phyloP scores from a whole-genome alignment of 2,888 invertebrate species.

The Cheilosia impressa region DNA sequence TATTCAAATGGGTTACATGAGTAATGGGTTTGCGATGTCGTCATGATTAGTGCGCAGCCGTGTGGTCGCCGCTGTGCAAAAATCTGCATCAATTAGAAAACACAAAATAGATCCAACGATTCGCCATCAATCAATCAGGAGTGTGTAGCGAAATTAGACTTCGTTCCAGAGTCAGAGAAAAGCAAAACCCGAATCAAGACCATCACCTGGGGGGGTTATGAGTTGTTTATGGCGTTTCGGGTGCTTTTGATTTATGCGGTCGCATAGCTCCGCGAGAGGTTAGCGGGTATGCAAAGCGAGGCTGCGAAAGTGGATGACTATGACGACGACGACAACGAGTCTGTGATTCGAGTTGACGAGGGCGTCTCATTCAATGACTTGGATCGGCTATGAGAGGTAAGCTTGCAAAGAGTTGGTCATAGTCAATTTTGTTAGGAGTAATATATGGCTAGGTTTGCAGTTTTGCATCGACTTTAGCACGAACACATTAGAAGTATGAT shows the following conservation, averaged over 20 bases:
- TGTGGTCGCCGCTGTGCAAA: slow-evolving; percentile 53
- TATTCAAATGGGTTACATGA: slow-evolving; percentile 61
- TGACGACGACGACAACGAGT: slow-evolving; percentile 52
- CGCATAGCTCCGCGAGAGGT: slow-evolving; percentile 35
- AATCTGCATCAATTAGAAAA: slow-evolving; percentile 59
- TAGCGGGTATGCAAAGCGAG: slow-evolving; percentile 41
- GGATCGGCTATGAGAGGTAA: neutral
- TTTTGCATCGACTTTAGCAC: too few species aligned
- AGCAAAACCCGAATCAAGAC: slow-evolving; percentile 40
- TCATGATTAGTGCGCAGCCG: slow-evolving; percentile 66
- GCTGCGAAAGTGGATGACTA: slow-evolving; percentile 30
- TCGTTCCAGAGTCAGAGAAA: slow-evolving; percentile 37
- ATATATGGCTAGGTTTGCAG: neutral
- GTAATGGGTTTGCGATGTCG: slow-evolving; percentile 63
- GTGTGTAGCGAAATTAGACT: slow-evolving; percentile 41
- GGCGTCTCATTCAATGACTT: slow-evolving; percentile 28
- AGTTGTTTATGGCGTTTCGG: slow-evolving; percentile 70
- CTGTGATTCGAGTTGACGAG: slow-evolving; percentile 46
- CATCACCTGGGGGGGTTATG: slow-evolving; percentile 45
- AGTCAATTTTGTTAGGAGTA: neutral
- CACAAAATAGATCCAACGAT: slow-evolving; percentile 48
- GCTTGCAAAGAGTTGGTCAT: neutral
- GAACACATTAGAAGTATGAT: too few species aligned
- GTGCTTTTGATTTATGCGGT: slow-evolving; percentile 61
- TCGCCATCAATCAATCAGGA: slow-evolving; percentile 71